Evolutionary conservation across 2,113 vertebrate species (phyloP).

Genomic region (Psilopsiagon aymara): DNA sequence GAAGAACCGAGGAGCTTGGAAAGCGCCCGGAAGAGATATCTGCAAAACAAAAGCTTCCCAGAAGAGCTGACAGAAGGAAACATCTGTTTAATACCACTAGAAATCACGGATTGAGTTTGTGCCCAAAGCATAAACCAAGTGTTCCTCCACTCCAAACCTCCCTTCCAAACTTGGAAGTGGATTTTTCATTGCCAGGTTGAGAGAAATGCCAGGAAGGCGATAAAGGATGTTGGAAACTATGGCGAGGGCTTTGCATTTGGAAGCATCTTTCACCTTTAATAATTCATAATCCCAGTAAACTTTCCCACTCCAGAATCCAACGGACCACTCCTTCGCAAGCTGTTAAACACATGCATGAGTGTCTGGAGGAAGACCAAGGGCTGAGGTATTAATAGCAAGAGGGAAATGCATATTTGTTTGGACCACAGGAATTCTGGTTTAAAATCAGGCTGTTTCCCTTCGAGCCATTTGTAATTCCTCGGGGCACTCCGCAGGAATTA

Average conservation of each 20-base stretch:
- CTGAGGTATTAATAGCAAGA: slow-evolving; percentile 1
- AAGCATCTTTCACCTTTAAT: neutral
- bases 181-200: neutral
- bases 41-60: neutral
- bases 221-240: neutral
- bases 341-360: fast-evolving
- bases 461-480: neutral
- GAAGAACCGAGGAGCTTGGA: neutral
- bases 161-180: neutral
- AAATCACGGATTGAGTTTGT: neutral
- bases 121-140: neutral
- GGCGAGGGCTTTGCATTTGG: neutral
- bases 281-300: neutral
- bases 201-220: neutral
- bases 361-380: slow-evolving; percentile 6
- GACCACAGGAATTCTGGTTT: neutral
- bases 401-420: neutral
- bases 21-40: neutral
- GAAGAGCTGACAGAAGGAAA: neutral
- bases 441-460: neutral
- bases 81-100: neutral
- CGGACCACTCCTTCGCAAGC: neutral
- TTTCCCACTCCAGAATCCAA: neutral
- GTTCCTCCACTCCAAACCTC: neutral
- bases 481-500: neutral